Base-by-base conservation (phyloP, 2,113 vertebrate species). In the Tragelaphus strepsiceros region DNA sequence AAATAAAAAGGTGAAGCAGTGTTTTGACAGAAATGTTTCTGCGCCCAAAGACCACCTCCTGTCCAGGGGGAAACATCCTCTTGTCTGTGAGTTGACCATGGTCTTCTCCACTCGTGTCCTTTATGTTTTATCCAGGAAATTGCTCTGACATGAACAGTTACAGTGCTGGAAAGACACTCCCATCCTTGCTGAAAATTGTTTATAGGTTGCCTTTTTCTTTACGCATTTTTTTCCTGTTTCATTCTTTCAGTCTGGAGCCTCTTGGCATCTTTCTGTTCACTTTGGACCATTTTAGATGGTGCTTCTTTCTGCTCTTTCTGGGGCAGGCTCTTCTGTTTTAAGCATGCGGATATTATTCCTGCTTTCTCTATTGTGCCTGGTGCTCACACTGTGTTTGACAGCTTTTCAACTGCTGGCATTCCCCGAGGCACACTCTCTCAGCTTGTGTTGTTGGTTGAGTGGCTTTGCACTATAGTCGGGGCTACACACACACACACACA, bases 31-130 rank as follows among this genome's bases (percentile, higher is more conserved):
- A 62, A 74, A 6, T 49, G 26, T 35, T 80, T 78, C 49, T 43
- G 17, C 24, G 26, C n/a, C 24, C 26, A 51, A 49, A 39, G 32
- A 13, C 46, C 19, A 62, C 53, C 46, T 91, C 28, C 51, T 71
- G n/a, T 58, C 39, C 5, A 16, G 22, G 12, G 11, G 54, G 28
- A n/a, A 19, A 49, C 2, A 5, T 19, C 22, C 28, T 35, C 14
- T 59, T 32, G 81, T 49, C 35, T 24, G 19, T n/a, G 64, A 62
- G 15, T 0, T 21, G 56, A 24, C 8, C 1, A 2, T 24, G 17
- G 4, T 87, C 71, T 58, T 39, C 26, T n/a, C 14, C 3, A 0
- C 24, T 8, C 2, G 28, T 10, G 6, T 26, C 1, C 0, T 2
- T 1, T 0, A 1, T 15, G 16, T 22, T 11, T 90, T 10, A 32